Evolutionary conservation across 2,888 invertebrate genomes (phyloP), one percentile per base, ranked within the genome.

Genomic region (Leucophenga maculata): DNA sequence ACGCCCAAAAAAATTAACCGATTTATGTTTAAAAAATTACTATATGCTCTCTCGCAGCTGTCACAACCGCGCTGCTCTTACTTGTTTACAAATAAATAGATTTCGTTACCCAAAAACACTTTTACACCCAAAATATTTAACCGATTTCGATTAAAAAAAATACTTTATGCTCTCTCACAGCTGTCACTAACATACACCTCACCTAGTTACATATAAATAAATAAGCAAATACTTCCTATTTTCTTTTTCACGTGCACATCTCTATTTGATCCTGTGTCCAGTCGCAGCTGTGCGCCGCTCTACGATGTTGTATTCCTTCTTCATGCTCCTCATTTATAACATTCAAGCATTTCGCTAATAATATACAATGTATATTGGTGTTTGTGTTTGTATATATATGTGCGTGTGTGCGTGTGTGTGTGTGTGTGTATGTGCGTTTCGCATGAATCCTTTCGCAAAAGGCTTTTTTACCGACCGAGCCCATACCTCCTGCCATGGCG

Each of bases 161-260:
- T n/a, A n/a, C n/a, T n/a, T n/a, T n/a, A n/a, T n/a, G n/a, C n/a
- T n/a, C n/a, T n/a, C n/a, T n/a, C n/a, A n/a, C n/a, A n/a, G n/a
- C n/a, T n/a, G n/a, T n/a, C n/a, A n/a, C n/a, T n/a, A n/a, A n/a
- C n/a, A n/a, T n/a, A n/a, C n/a, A n/a, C n/a, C n/a, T n/a, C n/a
- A n/a, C n/a, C n/a, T n/a, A n/a, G n/a, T n/a, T n/a, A n/a, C n/a
- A n/a, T n/a, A n/a, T n/a, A n/a, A n/a, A n/a, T n/a, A n/a, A n/a
- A n/a, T n/a, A n/a, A n/a, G n/a, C n/a, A n/a, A n/a, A n/a, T 52
- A 9, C 52, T 8, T 52, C 16, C 13, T 75, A 74, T 80, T 74
- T 82, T 80, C 74, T 84, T 80, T 84, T 84, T 80, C 84, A 83
- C 84, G 84, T 80, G 80, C 84, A 81, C 83, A 83, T 83, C 80